Evolutionary conservation across 1,140 invertebrate species (phyloP).

Genomic region (Pseudomyrmex flavicornis): DNA sequence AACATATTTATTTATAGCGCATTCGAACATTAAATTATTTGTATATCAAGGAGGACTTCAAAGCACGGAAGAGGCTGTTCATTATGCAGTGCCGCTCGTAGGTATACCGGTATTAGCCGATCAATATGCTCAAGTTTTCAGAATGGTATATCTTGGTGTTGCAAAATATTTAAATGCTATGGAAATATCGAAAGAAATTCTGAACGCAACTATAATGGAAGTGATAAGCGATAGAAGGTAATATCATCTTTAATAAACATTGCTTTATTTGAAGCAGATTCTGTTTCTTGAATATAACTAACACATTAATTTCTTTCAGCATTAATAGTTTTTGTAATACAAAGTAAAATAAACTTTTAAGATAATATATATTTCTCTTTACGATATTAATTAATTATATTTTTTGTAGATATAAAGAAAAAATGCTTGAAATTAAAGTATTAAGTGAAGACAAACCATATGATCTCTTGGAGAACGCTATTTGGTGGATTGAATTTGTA

Average conservation of each 20-base stretch:
- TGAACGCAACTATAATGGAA: conserved; percentile 67
- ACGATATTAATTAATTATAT: conserved; percentile 1
- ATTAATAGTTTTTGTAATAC: too few species aligned
- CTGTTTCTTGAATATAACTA: background rate
- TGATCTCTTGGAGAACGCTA: conserved; percentile 80
- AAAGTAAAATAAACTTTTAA: too few species aligned
- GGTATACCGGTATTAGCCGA: conserved; percentile 81
- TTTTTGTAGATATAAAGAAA: conserved; percentile 78
- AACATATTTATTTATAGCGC: conserved; percentile 68
- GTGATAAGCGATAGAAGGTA: conserved; percentile 69
- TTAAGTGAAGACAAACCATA: conserved; percentile 82
- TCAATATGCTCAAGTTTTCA: conserved; percentile 70
- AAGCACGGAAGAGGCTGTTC: conserved; percentile 84
- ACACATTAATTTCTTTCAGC: background rate
- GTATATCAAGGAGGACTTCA: conserved; percentile 86
- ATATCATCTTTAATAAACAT: background rate
- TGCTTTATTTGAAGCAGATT: background rate
- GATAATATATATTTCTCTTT: background rate
- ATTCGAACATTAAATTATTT: conserved; percentile 83
- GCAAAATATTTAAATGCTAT: conserved; percentile 62
- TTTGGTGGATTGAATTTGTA: conserved; percentile 87
- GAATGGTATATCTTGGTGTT: conserved; percentile 68
- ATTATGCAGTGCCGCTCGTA: conserved; percentile 83
- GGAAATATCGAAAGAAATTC: conserved; percentile 33
- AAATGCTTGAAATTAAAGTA: conserved; percentile 68